Percentiles rank a stretch among this genome's conserved stretches.
Evolutionary conservation across 2,888 invertebrate genomes (phyloP).

Genomic region (Apodemia zela): DNA sequence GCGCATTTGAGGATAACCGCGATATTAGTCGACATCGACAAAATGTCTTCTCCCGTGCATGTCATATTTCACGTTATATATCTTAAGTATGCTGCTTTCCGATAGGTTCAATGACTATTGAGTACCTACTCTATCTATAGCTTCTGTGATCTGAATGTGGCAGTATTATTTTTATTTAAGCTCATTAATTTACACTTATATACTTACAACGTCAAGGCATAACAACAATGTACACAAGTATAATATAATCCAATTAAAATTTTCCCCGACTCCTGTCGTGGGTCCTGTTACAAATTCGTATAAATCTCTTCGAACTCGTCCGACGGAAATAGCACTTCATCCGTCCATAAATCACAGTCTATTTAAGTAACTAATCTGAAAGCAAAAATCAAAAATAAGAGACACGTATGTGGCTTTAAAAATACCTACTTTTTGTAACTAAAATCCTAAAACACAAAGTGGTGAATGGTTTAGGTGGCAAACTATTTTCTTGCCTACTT

Average conservation of each 20-base stretch:
- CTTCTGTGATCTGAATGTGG: too few species aligned
- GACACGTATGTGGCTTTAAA: slow-evolving; percentile 57
- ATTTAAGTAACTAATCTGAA: slow-evolving; percentile 74
- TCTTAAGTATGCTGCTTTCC: too few species aligned
- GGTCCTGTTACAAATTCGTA: slow-evolving; percentile 73
- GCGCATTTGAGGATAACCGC: too few species aligned
- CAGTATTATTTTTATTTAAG: too few species aligned
- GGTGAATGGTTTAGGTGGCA: too few species aligned
- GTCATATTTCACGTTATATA: too few species aligned
- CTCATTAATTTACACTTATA: too few species aligned
- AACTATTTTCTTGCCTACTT: too few species aligned
- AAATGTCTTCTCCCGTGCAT: too few species aligned
- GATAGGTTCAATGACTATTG: too few species aligned
- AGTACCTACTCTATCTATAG: too few species aligned
- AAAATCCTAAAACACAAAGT: neutral
- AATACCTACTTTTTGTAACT: slow-evolving; percentile 12
- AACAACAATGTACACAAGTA: slow-evolving; percentile 53
- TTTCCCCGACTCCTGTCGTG: slow-evolving; percentile 67
- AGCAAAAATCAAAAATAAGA: slow-evolving; percentile 74
- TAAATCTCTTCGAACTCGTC: slow-evolving; percentile 73
- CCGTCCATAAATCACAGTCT: slow-evolving; percentile 75
- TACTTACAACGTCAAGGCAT: slow-evolving; percentile 28
- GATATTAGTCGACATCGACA: too few species aligned
- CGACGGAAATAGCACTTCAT: slow-evolving; percentile 76
- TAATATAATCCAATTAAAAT: slow-evolving; percentile 74